These are phyloP conservation scores for Torymus auratus DNA, from an alignment of 2,888 invertebrate species.

Conservation along the genomic window DNA sequence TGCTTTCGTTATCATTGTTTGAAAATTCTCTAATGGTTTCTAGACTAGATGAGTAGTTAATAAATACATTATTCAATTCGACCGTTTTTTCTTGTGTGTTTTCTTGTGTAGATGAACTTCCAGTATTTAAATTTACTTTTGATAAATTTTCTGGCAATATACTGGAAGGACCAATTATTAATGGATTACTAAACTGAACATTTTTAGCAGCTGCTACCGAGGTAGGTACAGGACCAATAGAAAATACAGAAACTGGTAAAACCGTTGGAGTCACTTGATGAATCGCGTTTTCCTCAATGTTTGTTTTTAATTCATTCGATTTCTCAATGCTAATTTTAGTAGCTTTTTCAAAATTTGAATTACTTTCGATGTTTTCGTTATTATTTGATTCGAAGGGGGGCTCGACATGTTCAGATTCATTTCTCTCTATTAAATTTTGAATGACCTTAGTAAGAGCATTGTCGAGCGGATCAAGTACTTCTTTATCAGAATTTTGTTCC, in stretches of 20 bases:
- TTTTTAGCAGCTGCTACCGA: slow-evolving; percentile 40
- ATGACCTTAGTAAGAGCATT: slow-evolving; percentile 72
- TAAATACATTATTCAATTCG: slow-evolving; percentile 61
- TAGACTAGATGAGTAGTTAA: slow-evolving; percentile 60
- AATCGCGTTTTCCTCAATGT: not conserved
- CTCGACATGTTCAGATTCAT: slow-evolving; percentile 54
- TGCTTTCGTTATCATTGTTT: not conserved
- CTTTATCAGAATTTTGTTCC: slow-evolving; percentile 49
- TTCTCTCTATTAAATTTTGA: slow-evolving; percentile 70
- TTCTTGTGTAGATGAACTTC: not conserved
- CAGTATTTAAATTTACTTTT: not conserved
- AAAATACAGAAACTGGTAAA: slow-evolving; percentile 66
- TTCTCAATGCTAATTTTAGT: not conserved
- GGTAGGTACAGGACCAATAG: slow-evolving; percentile 70
- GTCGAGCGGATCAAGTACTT: slow-evolving; percentile 69
- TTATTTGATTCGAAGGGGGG: slow-evolving; percentile 9
- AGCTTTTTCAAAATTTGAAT: not conserved
- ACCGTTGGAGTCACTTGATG: not conserved
- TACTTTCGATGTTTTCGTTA: not conserved
- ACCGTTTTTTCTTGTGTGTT: not conserved
- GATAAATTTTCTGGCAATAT: slow-evolving; percentile 1
- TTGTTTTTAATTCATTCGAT: not conserved
- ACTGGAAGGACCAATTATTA: slow-evolving; percentile 65
- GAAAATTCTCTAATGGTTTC: slow-evolving; percentile 74
- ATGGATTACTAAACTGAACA: slow-evolving; percentile 67